These are phyloP conservation scores for Cricetomys ansorgei DNA, from an alignment of 2,113 vertebrate species.

Conservation along the genomic window DNA sequence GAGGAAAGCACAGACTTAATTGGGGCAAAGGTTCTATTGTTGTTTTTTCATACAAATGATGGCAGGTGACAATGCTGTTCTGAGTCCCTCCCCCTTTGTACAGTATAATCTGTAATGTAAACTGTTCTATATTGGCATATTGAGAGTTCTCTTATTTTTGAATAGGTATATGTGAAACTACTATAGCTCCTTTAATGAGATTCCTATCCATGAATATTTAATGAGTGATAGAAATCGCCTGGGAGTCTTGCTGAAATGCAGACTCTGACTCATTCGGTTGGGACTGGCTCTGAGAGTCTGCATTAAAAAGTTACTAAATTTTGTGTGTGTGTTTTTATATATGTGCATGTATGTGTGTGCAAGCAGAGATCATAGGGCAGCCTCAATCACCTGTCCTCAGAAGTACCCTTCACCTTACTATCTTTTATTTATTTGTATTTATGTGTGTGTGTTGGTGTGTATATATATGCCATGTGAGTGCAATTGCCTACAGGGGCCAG, in stretches of 20 bases:
- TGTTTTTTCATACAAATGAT: neutral
- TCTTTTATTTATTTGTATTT: neutral
- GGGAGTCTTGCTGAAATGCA: neutral
- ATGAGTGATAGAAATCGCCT: neutral
- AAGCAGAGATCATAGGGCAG: neutral
- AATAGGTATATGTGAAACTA: neutral
- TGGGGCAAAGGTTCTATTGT: neutral
- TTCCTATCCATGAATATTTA: neutral
- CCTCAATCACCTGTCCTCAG: too few species aligned
- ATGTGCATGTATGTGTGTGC: neutral
- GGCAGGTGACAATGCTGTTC: too few species aligned
- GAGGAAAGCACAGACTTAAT: neutral
- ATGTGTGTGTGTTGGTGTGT: neutral
- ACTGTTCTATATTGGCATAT: neutral
- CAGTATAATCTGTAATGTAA: neutral
- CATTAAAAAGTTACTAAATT: neutral
- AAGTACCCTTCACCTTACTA: neutral
- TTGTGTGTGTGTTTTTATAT: neutral
- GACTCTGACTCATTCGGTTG: neutral
- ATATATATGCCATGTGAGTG: neutral
- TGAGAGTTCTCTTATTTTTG: neutral
- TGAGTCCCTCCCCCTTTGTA: neutral
- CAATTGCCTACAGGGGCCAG: neutral
- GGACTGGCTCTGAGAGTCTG: neutral
- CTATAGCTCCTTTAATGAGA: neutral